Evolutionary conservation across 2,888 invertebrate genomes (phyloP).

Genomic region (Drosophila trichaetosa): DNA sequence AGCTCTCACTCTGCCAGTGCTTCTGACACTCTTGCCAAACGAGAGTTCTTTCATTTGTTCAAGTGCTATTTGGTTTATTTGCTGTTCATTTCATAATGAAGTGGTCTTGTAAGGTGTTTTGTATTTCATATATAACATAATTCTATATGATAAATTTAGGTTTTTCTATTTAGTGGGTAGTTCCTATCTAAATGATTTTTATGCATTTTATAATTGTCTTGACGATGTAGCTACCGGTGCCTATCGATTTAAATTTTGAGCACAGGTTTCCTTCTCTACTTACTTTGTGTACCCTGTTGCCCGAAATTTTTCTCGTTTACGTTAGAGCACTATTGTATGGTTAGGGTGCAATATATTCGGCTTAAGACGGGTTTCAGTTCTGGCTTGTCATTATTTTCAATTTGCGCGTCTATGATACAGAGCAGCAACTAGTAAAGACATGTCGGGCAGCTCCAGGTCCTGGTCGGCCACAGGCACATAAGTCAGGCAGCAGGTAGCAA

Average conservation of each 20-base stretch:
- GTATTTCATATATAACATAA: neutral
- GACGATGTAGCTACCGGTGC: neutral
- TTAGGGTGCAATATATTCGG: constrained; percentile 4
- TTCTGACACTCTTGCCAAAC: neutral
- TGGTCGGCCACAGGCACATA: constrained; percentile 14
- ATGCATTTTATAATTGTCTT: neutral
- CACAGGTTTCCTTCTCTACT: neutral
- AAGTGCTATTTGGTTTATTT: neutral
- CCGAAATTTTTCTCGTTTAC: neutral
- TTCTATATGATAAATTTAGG: accelerated
- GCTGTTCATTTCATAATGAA: neutral
- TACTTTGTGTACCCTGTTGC: neutral
- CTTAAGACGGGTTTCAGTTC: constrained; percentile 3
- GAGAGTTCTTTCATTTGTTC: constrained; percentile 10
- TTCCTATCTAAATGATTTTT: neutral
- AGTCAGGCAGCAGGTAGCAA: constrained; percentile 3
- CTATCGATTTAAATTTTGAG: neutral
- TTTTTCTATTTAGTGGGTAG: neutral
- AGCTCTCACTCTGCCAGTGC: constrained; percentile 3
- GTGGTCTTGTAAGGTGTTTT: neutral
- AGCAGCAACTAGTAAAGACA: constrained; percentile 7
- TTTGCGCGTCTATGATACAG: constrained; percentile 67
- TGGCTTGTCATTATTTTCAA: constrained; percentile 67
- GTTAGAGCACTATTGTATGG: neutral
- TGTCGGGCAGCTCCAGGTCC: constrained; percentile 6